phyloP scores from a whole-genome alignment of 2,113 vertebrate genomes.

The Pollachius pollachius region DNA sequence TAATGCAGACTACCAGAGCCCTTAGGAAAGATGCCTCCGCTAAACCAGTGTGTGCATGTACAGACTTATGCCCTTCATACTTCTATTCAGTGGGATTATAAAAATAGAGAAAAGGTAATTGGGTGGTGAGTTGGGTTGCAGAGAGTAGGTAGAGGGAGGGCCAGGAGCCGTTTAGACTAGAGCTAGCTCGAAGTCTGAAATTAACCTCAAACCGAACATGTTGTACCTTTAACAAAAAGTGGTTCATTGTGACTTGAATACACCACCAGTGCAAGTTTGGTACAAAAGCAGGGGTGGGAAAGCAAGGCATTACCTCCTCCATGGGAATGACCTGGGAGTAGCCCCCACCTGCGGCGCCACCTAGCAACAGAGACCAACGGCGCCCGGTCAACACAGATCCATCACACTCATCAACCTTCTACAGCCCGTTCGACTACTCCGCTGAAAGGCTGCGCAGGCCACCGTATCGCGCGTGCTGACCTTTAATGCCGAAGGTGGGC shows the following conservation, averaged over 20 bases:
- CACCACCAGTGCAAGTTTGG: neutral
- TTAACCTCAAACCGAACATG: too few species aligned
- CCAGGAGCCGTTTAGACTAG: too few species aligned
- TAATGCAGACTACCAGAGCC: too few species aligned
- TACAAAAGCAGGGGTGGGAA: neutral
- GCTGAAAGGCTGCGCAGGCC: neutral
- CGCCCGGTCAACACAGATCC: neutral
- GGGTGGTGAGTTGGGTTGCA: too few species aligned
- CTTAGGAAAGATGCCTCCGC: too few species aligned
- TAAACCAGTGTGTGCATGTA: too few species aligned
- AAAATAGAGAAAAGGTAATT: too few species aligned
- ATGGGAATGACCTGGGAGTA: constrained; percentile 97
- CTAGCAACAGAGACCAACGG: constrained; percentile 67
- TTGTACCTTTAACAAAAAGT: too few species aligned
- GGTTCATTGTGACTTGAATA: too few species aligned
- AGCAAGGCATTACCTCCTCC: constrained; percentile 86
- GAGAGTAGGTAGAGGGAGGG: too few species aligned
- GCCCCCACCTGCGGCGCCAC: constrained; percentile 96
- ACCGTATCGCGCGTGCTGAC: constrained; percentile 53
- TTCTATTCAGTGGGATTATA: neutral
- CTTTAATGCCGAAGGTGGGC: constrained; percentile 98
- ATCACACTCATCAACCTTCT: neutral
- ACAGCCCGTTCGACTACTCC: too few species aligned
- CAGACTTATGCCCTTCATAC: neutral
- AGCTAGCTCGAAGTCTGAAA: too few species aligned